Percentiles rank a stretch among this genome's conserved stretches.
Evolutionary conservation across 1,140 invertebrate species (phyloP).

Genomic region (Bactericera cockerelli): DNA sequence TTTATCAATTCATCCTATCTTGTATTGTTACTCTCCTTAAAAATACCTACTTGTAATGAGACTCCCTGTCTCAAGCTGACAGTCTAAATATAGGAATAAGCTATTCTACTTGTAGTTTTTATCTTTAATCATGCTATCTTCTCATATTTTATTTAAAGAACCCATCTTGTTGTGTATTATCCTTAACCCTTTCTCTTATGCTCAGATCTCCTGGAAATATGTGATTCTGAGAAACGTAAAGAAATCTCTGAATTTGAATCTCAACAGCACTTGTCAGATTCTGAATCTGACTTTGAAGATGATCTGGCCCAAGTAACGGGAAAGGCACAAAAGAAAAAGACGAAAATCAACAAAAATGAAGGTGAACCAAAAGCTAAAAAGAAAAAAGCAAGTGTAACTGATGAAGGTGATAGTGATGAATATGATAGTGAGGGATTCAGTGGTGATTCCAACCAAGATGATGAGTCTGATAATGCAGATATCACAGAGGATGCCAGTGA

Average conservation of each 20-base stretch:
- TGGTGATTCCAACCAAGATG: slow-evolving; percentile 8
- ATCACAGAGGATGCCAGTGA: slow-evolving; percentile 16
- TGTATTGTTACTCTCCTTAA: too few species aligned
- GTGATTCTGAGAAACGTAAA: slow-evolving; percentile 52
- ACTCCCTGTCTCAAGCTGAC: too few species aligned
- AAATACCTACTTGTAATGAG: too few species aligned
- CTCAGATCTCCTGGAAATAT: slow-evolving; percentile 60
- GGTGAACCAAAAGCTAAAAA: slow-evolving; percentile 14
- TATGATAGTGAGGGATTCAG: slow-evolving; percentile 19
- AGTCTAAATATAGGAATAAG: too few species aligned
- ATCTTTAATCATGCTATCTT: too few species aligned
- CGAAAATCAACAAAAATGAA: slow-evolving; percentile 10
- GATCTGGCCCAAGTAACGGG: slow-evolving; percentile 37
- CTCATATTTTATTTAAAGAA: too few species aligned
- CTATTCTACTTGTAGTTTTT: too few species aligned
- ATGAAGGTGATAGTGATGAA: slow-evolving; percentile 19
- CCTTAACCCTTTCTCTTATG: too few species aligned
- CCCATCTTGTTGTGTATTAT: too few species aligned
- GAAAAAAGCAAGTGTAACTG: slow-evolving; percentile 17
- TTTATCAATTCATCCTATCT: too few species aligned
- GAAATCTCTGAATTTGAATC: slow-evolving; percentile 38
- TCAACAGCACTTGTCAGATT: slow-evolving; percentile 39
- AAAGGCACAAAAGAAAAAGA: slow-evolving; percentile 16
- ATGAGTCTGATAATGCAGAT: slow-evolving; percentile 14
- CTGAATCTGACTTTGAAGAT: slow-evolving; percentile 46